Evolutionary conservation across 2,888 invertebrate species (phyloP), one percentile per base, ranked within the genome.

Genomic region (Aphidius colemani): DNA sequence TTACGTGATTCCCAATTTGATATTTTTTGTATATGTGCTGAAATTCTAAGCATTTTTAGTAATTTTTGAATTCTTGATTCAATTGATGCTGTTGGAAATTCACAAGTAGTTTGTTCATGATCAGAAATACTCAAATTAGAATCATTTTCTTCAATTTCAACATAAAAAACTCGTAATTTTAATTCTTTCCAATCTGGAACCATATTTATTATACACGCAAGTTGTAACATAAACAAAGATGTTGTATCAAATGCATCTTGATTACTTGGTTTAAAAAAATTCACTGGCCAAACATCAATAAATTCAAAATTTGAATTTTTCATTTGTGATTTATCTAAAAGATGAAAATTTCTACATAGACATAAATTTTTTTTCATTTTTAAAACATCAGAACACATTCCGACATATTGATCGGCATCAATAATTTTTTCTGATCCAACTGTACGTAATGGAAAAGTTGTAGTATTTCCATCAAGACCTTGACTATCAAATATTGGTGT

Each of bases 211-310:
- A 99, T 97, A 72, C 98, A 98, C 0, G 98, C 96, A 69, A 99
- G 84, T 80, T 99, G 99, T 82, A 99, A 90, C 87, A 98, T 93
- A 84, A 99, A 99, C 67, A 98, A 85, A 9, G 95, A 90, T 4
- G 94, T 94, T 69, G 93, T 94, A 70, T 96, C 95, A 84, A 96
- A 96, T 61, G 89, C 89, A 83, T 89, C 93, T 76, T 86, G 90
- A 80, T 88, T 89, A 66, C 84, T 89, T 67, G 90, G 94, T 75
- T 89, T 85, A 70, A 97, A 89, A 70, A 96, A 89, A 80, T 98
- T 97, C 2, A 97, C 91, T 1, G 98, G 94, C 98, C 98, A 99
- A 6, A 99, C 96, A 84, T 99, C 99, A 64, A 99, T 95, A 83
- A 91, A 95, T 70, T 89, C 88, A 40, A 90, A 86, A 60, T 86